Evolutionary conservation across 2,888 invertebrate species (phyloP).

Genomic region (Thymelicus lineola): DNA sequence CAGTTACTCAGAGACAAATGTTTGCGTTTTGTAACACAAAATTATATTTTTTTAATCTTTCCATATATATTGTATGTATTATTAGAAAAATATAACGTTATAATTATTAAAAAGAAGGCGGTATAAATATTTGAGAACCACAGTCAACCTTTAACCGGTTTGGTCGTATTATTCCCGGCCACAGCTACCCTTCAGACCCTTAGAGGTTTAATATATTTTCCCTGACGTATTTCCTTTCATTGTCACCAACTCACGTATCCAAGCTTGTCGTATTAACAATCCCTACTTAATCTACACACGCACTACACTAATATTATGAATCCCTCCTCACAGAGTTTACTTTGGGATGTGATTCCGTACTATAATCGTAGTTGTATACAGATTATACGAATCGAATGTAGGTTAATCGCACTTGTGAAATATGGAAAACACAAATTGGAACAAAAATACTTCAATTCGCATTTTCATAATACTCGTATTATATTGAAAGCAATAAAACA

Average conservation of each 20-base stretch:
- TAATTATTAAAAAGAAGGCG: too few relatives aligned
- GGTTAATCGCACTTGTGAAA: neutral
- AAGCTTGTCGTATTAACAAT: slow-evolving; percentile 8
- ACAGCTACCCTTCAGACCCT: slow-evolving; percentile 34
- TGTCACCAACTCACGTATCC: slow-evolving; percentile 12
- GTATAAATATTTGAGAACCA: slow-evolving; percentile 7
- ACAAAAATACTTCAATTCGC: neutral
- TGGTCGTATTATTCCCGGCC: slow-evolving; percentile 36
- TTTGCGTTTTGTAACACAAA: slow-evolving; percentile 6
- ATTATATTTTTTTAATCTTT: too few relatives aligned
- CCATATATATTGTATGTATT: too few relatives aligned
- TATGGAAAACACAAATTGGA: neutral
- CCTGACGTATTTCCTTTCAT: slow-evolving; percentile 24
- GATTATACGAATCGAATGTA: neutral
- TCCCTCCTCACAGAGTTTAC: slow-evolving; percentile 10
- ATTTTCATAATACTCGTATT: neutral
- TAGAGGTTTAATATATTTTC: slow-evolving; percentile 32
- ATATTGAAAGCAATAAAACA: neutral
- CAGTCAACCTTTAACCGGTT: slow-evolving; percentile 35
- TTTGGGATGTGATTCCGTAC: neutral
- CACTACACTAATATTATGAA: slow-evolving; percentile 5
- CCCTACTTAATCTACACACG: slow-evolving; percentile 10
- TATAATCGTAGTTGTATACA: neutral
- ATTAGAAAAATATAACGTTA: too few relatives aligned
- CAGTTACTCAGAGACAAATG: slow-evolving; percentile 17